Evolutionary conservation across 2,888 invertebrate genomes (phyloP).

Genomic region (Micoletzkya japonica): DNA sequence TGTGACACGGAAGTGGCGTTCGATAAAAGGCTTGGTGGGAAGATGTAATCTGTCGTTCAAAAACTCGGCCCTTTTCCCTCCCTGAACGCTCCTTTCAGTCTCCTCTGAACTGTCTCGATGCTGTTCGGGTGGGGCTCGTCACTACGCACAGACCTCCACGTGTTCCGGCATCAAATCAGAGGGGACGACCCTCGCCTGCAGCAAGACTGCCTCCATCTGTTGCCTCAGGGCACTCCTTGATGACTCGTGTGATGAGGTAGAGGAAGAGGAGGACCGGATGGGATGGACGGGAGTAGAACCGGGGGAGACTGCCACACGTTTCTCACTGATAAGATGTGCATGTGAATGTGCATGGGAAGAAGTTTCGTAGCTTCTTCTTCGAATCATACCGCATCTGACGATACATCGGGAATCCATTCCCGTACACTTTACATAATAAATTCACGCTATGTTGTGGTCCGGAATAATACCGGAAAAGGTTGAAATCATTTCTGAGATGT

Average conservation of each 20-base stretch:
- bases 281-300: no score
- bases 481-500: not conserved
- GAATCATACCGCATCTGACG: not conserved
- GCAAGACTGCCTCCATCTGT: constrained; percentile 59
- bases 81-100: not conserved
- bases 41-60: not conserved
- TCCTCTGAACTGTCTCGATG: constrained; percentile 56
- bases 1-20: no score
- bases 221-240: constrained; percentile 61
- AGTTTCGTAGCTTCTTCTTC: not conserved
- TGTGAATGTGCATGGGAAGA: no score
- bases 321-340: no score
- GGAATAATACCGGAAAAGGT: not conserved
- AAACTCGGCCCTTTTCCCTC: not conserved
- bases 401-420: not conserved
- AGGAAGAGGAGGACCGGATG: no score
- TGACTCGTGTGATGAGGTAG: constrained; percentile 49
- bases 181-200: constrained; percentile 27
- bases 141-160: constrained; percentile 51
- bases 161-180: constrained; percentile 37
- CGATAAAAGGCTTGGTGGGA: no score
- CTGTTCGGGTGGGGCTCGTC: constrained; percentile 60
- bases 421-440: not conserved
- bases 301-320: no score
- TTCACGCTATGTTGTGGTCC: not conserved